Evolutionary conservation across 2,113 vertebrate species (phyloP).

Genomic region (Xiphophorus hellerii): DNA sequence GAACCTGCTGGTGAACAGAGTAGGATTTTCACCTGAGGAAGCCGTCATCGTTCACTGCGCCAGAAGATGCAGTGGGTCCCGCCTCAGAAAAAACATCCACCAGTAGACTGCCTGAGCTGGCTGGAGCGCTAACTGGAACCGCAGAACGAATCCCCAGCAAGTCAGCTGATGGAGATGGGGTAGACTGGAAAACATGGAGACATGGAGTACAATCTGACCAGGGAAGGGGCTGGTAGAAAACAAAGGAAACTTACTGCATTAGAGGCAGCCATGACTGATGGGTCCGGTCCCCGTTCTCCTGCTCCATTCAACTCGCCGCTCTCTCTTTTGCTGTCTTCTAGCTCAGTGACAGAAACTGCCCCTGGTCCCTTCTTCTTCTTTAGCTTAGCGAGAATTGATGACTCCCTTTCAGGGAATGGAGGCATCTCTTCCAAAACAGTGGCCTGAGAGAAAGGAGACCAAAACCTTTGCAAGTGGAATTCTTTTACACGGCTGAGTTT

Average conservation of each 20-base stretch:
- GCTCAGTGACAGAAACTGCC: slow-evolving; percentile 81
- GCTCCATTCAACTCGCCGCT: slow-evolving; percentile 88
- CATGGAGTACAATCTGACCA: neutral
- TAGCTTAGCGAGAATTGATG: slow-evolving; percentile 91
- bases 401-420: slow-evolving; percentile 92
- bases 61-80: slow-evolving; percentile 74
- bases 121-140: slow-evolving; percentile 69
- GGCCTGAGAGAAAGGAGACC: slow-evolving; percentile 75
- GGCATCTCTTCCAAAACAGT: slow-evolving; percentile 95
- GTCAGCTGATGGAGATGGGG: slow-evolving; percentile 91
- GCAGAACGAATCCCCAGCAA: slow-evolving; percentile 87
- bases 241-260: slow-evolving; percentile 82
- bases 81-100: slow-evolving; percentile 92
- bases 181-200: slow-evolving; percentile 81
- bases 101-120: slow-evolving; percentile 83
- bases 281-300: slow-evolving; percentile 76
- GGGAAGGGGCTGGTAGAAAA: neutral
- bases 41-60: slow-evolving; percentile 86
- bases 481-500: neutral
- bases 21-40: slow-evolving; percentile 86
- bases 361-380: slow-evolving; percentile 94
- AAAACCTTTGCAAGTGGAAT: neutral
- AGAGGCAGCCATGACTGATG: slow-evolving; percentile 79
- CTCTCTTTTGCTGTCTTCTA: slow-evolving; percentile 89
- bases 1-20: slow-evolving; percentile 4